A percentile compares a stretch with the other conserved stretches of the same genome.
phyloP scores from a whole-genome alignment of 2,888 invertebrate genomes.

The Spatulosminthurus flaviceps region DNA sequence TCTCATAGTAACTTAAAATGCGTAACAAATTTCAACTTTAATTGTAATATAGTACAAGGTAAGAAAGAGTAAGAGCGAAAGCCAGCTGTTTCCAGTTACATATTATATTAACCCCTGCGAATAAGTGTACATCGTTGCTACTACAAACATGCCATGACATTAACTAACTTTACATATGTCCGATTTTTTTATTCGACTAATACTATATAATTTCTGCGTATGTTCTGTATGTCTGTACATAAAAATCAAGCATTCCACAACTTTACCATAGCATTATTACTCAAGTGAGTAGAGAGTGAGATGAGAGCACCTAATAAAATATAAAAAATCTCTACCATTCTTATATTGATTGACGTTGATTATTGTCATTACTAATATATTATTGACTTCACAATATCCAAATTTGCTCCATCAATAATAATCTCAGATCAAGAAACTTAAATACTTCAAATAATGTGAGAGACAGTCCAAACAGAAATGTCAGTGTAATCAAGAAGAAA shows the following conservation, averaged over 20 bases:
- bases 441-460: too few relatives aligned
- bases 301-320: not conserved
- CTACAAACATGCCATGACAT: not conserved
- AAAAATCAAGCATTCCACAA: too few relatives aligned
- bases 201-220: too few relatives aligned
- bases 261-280: too few relatives aligned
- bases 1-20: too few relatives aligned
- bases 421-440: not conserved
- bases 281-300: not conserved
- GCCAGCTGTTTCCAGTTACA: not conserved
- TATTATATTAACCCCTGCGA: too few relatives aligned
- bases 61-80: not conserved
- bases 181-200: too few relatives aligned
- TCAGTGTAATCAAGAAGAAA: too few relatives aligned
- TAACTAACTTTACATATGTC: too few relatives aligned
- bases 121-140: too few relatives aligned
- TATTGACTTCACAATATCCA: not conserved
- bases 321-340: not conserved
- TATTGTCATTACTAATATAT: slow-evolving; percentile 1
- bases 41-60: not conserved
- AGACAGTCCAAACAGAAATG: too few relatives aligned
- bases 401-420: not conserved
- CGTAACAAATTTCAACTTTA: not conserved
- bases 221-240: too few relatives aligned
- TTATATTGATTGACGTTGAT: not conserved